These are phyloP conservation scores for Aldabrachelys gigantea DNA, from an alignment of 2,113 vertebrate genomes.

Conservation along the genomic window DNA sequence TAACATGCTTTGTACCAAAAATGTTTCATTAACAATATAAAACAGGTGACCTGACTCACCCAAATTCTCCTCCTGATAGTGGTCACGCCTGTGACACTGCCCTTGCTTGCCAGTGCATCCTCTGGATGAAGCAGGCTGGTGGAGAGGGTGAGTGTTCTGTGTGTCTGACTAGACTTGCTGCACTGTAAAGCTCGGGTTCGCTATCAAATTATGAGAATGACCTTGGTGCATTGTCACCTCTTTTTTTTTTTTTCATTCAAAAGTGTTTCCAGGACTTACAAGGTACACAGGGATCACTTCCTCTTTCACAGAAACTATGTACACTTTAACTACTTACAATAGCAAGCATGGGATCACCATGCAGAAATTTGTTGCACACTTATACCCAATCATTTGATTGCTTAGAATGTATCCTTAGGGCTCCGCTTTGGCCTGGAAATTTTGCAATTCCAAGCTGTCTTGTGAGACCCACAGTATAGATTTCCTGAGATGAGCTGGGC, in stretches of 20 bases:
- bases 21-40: background rate
- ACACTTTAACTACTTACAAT: background rate
- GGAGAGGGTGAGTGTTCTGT: background rate
- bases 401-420: background rate
- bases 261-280: slow-evolving; percentile 1
- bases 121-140: background rate
- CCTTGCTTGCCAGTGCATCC: background rate
- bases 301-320: background rate
- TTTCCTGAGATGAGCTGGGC: background rate
- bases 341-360: background rate
- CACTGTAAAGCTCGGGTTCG: fast-evolving
- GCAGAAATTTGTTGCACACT: slow-evolving; percentile 23
- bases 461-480: background rate
- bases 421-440: background rate
- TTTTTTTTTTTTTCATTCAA: background rate
- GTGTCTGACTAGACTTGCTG: background rate
- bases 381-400: background rate
- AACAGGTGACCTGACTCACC: background rate
- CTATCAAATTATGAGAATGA: background rate
- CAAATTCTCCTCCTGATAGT: background rate
- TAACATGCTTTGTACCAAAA: background rate
- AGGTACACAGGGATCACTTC: background rate
- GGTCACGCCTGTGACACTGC: background rate
- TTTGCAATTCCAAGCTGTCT: background rate
- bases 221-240: background rate